phyloP scores from a whole-genome alignment of 1,140 invertebrate species.

The Aphaenogaster rudis region DNA sequence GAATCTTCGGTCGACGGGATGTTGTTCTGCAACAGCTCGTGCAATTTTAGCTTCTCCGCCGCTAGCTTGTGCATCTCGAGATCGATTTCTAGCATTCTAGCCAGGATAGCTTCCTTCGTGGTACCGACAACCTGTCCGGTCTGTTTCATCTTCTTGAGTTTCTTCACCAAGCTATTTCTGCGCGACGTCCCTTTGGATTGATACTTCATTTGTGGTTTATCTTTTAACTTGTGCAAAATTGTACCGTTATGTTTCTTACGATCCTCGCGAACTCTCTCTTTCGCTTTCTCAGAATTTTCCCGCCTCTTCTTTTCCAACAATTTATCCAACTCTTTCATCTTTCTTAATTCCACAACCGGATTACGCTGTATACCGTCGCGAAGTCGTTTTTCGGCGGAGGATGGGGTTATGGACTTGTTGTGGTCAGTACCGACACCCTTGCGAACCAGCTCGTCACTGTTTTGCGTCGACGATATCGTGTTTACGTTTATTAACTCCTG shows the following conservation, averaged over 20 bases:
- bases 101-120: slow-evolving; percentile 73
- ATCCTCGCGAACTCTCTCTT: background rate
- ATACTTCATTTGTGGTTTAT: slow-evolving; percentile 28
- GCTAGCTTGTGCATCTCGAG: slow-evolving; percentile 83
- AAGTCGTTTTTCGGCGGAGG: background rate
- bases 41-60: slow-evolving; percentile 83
- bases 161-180: background rate
- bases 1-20: slow-evolving; percentile 22
- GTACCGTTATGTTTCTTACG: background rate
- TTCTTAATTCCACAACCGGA: slow-evolving; percentile 38
- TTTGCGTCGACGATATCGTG: background rate
- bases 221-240: slow-evolving; percentile 32
- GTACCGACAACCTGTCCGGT: background rate
- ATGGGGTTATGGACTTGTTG: too few relatives aligned
- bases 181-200: background rate
- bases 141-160: background rate
- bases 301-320: background rate
- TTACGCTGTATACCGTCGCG: background rate
- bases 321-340: background rate
- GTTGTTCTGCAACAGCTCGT: slow-evolving; percentile 79
- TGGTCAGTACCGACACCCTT: background rate
- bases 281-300: background rate
- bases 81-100: slow-evolving; percentile 85
- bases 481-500: background rate
- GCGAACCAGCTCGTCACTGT: too few relatives aligned